A percentile compares a stretch with the other conserved stretches of the same genome.
Evolutionary conservation across 2,113 vertebrate genomes (phyloP).

Genomic region (Anolis carolinensis): DNA sequence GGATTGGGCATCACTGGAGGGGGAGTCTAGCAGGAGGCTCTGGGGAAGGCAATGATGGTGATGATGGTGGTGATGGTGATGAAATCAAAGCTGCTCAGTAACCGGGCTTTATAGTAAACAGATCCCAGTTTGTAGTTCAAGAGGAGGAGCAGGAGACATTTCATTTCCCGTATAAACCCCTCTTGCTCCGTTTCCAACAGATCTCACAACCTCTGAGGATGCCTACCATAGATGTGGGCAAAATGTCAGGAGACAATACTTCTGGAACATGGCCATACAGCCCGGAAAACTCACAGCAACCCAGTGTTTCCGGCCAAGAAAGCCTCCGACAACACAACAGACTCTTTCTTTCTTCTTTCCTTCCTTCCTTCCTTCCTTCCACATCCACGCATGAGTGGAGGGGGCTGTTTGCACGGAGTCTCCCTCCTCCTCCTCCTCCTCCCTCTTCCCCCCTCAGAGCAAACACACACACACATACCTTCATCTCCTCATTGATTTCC

Average conservation of each 20-base stretch:
- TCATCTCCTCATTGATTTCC: slow-evolving; percentile 99
- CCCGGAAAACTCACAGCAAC: no score
- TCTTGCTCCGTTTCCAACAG: no score
- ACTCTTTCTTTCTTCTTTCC: slow-evolving; percentile 62
- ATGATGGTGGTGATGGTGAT: slow-evolving; percentile 24
- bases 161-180: no score
- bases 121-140: slow-evolving; percentile 73
- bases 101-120: slow-evolving; percentile 73
- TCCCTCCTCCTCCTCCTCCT: slow-evolving; percentile 37
- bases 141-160: slow-evolving; percentile 77
- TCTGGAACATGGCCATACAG: no score
- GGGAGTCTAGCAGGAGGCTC: slow-evolving; percentile 21
- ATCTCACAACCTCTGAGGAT: no score
- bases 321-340: no score
- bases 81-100: slow-evolving; percentile 71
- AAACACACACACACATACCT: slow-evolving; percentile 78
- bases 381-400: slow-evolving; percentile 41
- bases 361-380: slow-evolving; percentile 62
- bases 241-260: no score
- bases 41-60: slow-evolving; percentile 47
- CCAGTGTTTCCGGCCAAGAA: no score
- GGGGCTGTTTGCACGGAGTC: slow-evolving; percentile 12
- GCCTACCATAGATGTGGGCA: no score
- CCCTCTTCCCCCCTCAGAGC: neutral
- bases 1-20: rapidly evolving